These are phyloP conservation scores for Podarcis siculus DNA, from an alignment of 2,797 vertebrate genomes.

Conservation along the genomic window DNA sequence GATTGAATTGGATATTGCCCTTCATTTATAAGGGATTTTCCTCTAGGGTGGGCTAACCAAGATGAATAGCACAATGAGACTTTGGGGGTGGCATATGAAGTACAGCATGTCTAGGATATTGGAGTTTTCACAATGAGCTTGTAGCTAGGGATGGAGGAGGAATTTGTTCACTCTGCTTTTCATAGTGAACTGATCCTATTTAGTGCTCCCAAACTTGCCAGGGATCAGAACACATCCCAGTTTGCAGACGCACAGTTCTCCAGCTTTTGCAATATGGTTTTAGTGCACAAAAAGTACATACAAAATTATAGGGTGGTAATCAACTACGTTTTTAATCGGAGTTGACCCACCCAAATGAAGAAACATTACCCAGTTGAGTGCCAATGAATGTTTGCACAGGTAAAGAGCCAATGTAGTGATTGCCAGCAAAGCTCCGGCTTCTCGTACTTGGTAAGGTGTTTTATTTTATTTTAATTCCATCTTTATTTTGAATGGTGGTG, in stretches of 20 bases:
- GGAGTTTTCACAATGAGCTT: neutral
- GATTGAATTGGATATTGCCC: neutral
- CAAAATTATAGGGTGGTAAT: too few relatives aligned
- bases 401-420: neutral
- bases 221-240: too few relatives aligned
- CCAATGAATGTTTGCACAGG: neutral
- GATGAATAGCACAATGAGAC: neutral
- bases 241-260: too few relatives aligned
- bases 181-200: too few relatives aligned
- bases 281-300: too few relatives aligned
- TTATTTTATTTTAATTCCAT: neutral
- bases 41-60: neutral
- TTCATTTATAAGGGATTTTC: constrained; percentile 18
- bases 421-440: neutral
- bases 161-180: neutral
- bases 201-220: too few relatives aligned
- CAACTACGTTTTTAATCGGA: too few relatives aligned
- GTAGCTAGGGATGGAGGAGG: neutral
- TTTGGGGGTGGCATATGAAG: neutral
- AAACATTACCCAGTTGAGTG: too few relatives aligned
- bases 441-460: neutral
- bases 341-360: too few relatives aligned
- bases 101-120: neutral
- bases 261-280: too few relatives aligned
- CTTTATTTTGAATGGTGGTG: neutral